phyloP scores from a whole-genome alignment of 2,113 vertebrate genomes.

The Sialia sialis region DNA sequence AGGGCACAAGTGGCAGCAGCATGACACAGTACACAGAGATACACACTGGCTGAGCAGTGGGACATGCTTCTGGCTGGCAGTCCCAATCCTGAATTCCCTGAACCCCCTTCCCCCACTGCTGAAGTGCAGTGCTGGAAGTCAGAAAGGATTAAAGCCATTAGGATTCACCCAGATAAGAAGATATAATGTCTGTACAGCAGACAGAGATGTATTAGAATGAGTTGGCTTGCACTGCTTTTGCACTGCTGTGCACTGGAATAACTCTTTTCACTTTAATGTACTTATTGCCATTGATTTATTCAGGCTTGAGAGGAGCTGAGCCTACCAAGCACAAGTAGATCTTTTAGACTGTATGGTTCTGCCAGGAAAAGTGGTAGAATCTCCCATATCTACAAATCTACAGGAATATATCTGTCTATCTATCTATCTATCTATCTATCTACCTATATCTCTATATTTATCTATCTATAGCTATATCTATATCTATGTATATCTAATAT shows the following conservation, averaged over 20 bases:
- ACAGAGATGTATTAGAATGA: not conserved
- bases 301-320: not conserved
- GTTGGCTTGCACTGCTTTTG: not conserved
- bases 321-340: not conserved
- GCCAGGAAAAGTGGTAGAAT: not conserved
- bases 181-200: not conserved
- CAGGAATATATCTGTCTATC: not conserved
- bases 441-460: no score
- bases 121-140: not conserved
- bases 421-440: not conserved
- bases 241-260: not conserved
- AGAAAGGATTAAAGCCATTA: not conserved
- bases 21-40: not conserved
- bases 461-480: no score
- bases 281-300: conserved; percentile 42
- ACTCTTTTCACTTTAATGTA: not conserved
- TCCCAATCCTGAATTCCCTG: not conserved
- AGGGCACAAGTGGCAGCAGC: not conserved
- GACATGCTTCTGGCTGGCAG: not conserved
- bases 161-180: not conserved
- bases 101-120: not conserved
- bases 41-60: not conserved
- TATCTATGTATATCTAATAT: no score
- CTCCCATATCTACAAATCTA: not conserved
- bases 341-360: not conserved